These are phyloP conservation scores for Centropus unirufus DNA, from an alignment of 2,113 vertebrate genomes.

Conservation along the genomic window DNA sequence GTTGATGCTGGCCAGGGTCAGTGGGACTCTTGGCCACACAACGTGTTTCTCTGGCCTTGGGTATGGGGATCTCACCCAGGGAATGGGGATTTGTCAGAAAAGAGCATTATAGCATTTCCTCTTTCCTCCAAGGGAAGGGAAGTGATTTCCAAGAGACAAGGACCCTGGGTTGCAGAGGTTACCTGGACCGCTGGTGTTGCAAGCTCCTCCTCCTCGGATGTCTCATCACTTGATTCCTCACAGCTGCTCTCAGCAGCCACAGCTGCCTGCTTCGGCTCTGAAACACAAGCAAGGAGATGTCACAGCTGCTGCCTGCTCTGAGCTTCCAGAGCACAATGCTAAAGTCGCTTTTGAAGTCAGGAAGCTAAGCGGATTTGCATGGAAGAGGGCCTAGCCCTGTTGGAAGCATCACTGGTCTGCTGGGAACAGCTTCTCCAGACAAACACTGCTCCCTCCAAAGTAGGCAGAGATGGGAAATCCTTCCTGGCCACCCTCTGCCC, in stretches of 20 bases:
- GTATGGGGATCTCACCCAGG: not conserved
- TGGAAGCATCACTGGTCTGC: not conserved
- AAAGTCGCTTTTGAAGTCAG: not conserved
- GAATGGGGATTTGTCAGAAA: not conserved
- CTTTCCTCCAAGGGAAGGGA: not conserved
- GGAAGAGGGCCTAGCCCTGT: not conserved
- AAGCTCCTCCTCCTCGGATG: constrained; percentile 57
- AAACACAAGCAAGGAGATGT: not conserved
- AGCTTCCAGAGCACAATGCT: not conserved
- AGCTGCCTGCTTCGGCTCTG: constrained; percentile 41
- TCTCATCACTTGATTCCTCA: constrained; percentile 76
- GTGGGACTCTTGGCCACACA: not conserved
- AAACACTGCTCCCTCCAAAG: fast-evolving
- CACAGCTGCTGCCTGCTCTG: not conserved
- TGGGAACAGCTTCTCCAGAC: not conserved
- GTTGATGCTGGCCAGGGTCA: not conserved
- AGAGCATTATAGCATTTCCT: not conserved
- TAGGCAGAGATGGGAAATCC: not conserved
- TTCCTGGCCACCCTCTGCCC: not conserved
- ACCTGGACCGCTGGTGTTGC: constrained; percentile 61
- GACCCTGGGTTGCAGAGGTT: not conserved
- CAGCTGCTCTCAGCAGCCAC: constrained; percentile 63
- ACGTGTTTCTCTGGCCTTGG: not conserved
- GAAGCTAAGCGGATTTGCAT: not conserved
- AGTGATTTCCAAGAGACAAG: not conserved